phyloP scores from a whole-genome alignment of 2,888 invertebrate species.

The Colletes collaris region DNA sequence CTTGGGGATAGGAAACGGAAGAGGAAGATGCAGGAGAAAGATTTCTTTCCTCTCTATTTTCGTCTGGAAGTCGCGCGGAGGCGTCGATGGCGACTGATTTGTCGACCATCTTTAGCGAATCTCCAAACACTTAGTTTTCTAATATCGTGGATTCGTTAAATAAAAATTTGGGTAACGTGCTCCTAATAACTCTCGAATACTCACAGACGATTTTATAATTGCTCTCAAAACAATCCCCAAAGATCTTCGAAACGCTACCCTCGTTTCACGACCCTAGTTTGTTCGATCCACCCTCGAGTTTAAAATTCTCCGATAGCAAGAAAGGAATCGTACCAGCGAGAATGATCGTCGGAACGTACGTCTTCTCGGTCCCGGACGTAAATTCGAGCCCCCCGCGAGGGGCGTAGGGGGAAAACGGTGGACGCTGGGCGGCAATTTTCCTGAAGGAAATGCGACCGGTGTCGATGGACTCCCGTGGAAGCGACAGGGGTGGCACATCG shows the following conservation, averaged over 20 bases:
- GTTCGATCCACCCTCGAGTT: too few relatives aligned
- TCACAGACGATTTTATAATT: too few relatives aligned
- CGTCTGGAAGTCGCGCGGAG: background rate
- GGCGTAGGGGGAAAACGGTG: background rate
- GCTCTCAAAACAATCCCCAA: too few relatives aligned
- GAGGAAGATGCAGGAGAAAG: conserved; percentile 34
- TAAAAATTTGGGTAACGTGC: too few relatives aligned
- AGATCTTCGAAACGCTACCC: too few relatives aligned
- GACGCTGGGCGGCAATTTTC: conserved; percentile 7
- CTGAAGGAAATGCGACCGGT: background rate
- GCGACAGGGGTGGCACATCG: background rate
- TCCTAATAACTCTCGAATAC: too few relatives aligned
- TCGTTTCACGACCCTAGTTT: too few relatives aligned
- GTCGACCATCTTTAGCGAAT: too few relatives aligned
- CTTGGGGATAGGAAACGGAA: conserved; percentile 4
- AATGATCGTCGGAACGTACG: background rate
- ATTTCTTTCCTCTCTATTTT: background rate
- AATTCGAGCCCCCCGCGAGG: background rate
- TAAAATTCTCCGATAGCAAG: background rate
- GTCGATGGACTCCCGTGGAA: background rate
- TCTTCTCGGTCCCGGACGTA: background rate
- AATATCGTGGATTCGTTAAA: too few relatives aligned
- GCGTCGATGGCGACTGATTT: too few relatives aligned
- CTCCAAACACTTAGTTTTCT: too few relatives aligned
- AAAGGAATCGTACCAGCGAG: background rate